Percentiles rank a stretch among this genome's conserved stretches.
phyloP scores from a whole-genome alignment of 2,113 vertebrate genomes.

The Sinocyclocheilus rhinocerous region DNA sequence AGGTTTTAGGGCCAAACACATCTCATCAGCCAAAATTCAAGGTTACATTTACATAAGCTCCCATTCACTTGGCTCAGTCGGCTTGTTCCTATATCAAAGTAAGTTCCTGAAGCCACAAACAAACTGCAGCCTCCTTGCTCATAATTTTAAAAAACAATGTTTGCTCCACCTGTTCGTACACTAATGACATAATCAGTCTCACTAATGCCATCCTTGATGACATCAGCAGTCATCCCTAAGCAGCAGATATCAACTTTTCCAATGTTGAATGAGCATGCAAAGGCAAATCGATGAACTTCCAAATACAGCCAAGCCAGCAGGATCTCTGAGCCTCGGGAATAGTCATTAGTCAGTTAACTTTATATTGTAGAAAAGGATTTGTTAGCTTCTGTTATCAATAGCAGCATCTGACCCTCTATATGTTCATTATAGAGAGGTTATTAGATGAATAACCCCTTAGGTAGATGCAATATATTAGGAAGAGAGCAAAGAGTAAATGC shows the following conservation, averaged over 20 bases:
- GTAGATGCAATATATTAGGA: not conserved
- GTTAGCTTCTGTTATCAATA: not conserved
- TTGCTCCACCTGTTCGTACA: slow-evolving; percentile 1
- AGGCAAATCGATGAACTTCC: slow-evolving; percentile 11
- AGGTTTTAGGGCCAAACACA: slow-evolving; percentile 53
- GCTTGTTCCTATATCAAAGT: not conserved
- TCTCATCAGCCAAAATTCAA: slow-evolving; percentile 47
- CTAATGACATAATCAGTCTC: slow-evolving; percentile 12
- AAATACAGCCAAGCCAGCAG: slow-evolving; percentile 6
- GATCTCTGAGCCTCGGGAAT: slow-evolving; percentile 2
- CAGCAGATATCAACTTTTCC: not conserved
- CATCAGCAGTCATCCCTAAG: slow-evolving; percentile 12
- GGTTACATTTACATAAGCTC: slow-evolving; percentile 53
- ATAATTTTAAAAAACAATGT: slow-evolving; percentile 10
- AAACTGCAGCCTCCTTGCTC: not conserved
- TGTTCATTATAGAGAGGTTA: slow-evolving; percentile 14
- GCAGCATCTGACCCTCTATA: slow-evolving; percentile 6
- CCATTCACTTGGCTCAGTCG: not conserved
- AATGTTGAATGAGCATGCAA: not conserved
- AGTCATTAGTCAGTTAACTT: slow-evolving; percentile 20
- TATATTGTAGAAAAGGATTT: slow-evolving; percentile 4
- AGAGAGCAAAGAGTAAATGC: slow-evolving; percentile 41
- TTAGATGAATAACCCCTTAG: slow-evolving; percentile 6
- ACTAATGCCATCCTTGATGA: slow-evolving; percentile 1
- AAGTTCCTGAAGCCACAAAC: slow-evolving; percentile 26